A percentile compares a stretch with the other conserved stretches of the same genome.
Conservation (phyloP, 2,113 vertebrate genomes). For the Nycticryphes semicollaris region DNA sequence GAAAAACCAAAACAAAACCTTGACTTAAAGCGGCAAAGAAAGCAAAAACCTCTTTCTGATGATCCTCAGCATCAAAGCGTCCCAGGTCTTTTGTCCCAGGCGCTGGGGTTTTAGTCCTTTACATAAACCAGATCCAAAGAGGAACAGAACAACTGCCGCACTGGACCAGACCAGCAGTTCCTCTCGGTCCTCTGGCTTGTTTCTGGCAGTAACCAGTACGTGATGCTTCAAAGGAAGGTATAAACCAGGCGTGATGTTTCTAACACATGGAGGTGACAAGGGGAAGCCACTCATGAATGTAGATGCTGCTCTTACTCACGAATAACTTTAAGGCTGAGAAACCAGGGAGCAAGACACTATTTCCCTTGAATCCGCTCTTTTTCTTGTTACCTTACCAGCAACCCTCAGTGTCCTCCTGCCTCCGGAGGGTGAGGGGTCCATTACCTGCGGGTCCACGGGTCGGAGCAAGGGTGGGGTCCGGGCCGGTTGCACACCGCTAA, state of each 20-base stretch:
- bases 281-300: slow-evolving; percentile 44
- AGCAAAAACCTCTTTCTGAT: slow-evolving; percentile 37
- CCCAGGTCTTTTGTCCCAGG: neutral
- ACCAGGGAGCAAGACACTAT: neutral
- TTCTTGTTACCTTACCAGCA: neutral
- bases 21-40: slow-evolving; percentile 41
- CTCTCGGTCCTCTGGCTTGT: slow-evolving; percentile 32
- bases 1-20: slow-evolving; percentile 63
- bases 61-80: slow-evolving; percentile 24
- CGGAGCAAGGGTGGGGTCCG: slow-evolving; percentile 95
- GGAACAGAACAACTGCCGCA: slow-evolving; percentile 25
- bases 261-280: slow-evolving; percentile 57
- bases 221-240: slow-evolving; percentile 68
- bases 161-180: slow-evolving; percentile 28
- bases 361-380: neutral
- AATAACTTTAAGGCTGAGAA: neutral
- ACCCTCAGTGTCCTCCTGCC: neutral
- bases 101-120: neutral
- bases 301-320: slow-evolving; percentile 18
- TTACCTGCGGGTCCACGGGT: slow-evolving; percentile 93
- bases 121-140: slow-evolving; percentile 4
- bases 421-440: neutral
- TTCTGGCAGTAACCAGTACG: slow-evolving; percentile 32
- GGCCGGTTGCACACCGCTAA: slow-evolving; percentile 90
- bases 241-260: slow-evolving; percentile 38